Conservation (phyloP, 2,888 invertebrate genomes). For the Gnatocerus cornutus region DNA sequence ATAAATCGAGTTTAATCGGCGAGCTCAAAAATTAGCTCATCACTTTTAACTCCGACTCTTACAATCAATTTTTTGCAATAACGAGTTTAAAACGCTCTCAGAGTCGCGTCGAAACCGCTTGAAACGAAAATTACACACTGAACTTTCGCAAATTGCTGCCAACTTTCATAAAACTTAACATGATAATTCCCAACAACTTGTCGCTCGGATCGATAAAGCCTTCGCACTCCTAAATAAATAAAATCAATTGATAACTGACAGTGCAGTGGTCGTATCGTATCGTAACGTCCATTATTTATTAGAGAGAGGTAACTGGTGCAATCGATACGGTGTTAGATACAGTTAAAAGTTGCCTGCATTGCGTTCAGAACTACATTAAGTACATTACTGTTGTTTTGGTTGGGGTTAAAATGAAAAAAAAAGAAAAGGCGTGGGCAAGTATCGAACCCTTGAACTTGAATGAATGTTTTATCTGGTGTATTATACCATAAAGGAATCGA, state of each 20-base stretch:
- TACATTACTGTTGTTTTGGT: not conserved
- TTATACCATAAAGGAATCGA: constrained; percentile 2
- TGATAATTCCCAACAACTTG: constrained; percentile 16
- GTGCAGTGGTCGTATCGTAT: constrained; percentile 4
- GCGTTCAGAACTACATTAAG: constrained; percentile 9
- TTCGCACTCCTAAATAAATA: constrained; percentile 16
- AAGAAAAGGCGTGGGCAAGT: not conserved
- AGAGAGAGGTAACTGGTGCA: constrained; percentile 1
- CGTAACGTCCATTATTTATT: constrained; percentile 21
- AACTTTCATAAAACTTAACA: constrained; percentile 4
- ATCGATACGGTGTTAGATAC: constrained; percentile 18
- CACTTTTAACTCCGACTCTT: no score
- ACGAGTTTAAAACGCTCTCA: not conserved
- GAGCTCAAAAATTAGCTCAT: no score
- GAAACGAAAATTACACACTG: not conserved
- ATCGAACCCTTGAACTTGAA: constrained; percentile 11
- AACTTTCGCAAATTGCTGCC: constrained; percentile 6
- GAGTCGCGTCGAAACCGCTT: no score
- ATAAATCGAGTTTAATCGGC: no score
- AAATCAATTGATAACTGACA: constrained; percentile 12
- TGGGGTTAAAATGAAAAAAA: not conserved
- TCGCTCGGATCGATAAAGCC: constrained; percentile 14
- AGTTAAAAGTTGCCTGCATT: constrained; percentile 19
- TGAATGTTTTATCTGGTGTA: not conserved
- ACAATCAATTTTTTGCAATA: no score